Conservation (phyloP, 2,113 vertebrate species). For the Heterotilapia buettikoferi region DNA sequence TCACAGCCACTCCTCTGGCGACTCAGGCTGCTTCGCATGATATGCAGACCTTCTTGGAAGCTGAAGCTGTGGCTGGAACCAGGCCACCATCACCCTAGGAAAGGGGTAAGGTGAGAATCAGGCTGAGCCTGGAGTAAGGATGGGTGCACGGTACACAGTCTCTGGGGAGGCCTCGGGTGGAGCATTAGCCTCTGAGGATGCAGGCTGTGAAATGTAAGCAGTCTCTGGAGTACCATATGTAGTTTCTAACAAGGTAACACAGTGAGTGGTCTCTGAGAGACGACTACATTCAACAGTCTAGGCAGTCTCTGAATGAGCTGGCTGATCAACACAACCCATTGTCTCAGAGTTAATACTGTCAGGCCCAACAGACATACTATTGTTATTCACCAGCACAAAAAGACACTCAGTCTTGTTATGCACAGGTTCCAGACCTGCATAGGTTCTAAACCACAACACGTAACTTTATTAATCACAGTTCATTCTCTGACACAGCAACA, state of each 20-base stretch:
- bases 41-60: not conserved
- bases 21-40: not conserved
- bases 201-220: not conserved
- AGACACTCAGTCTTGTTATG: not conserved
- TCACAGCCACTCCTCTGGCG: not conserved
- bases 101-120: not conserved
- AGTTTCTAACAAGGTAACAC: not conserved
- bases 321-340: not conserved
- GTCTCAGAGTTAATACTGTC: not conserved
- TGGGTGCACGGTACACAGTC: not conserved
- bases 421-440: not conserved
- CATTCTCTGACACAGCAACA: not conserved
- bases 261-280: not conserved
- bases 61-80: not conserved
- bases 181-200: not conserved
- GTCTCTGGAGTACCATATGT: not conserved
- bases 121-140: not conserved
- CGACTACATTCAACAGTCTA: not conserved
- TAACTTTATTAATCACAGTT: not conserved
- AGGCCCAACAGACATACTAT: not conserved
- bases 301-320: not conserved
- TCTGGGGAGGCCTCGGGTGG: not conserved
- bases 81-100: not conserved
- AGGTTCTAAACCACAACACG: not conserved
- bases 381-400: not conserved